Conservation (phyloP, 2,797 vertebrate genomes). For the Momotus momota region DNA sequence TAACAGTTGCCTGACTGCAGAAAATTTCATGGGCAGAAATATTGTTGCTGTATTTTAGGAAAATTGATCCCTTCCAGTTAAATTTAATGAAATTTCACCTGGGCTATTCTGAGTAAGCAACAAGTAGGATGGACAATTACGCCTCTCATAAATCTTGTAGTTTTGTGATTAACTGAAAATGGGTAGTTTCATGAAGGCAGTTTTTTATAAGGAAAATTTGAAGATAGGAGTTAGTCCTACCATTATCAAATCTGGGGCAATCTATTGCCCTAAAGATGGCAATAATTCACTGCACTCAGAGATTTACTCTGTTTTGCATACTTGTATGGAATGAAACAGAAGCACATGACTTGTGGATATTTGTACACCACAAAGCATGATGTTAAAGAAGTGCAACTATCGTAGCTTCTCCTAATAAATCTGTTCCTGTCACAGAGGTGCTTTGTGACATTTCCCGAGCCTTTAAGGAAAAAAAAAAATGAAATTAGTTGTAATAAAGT, state of each 20-base stretch:
- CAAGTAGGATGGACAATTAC: background rate
- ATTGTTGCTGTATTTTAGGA: background rate
- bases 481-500: background rate
- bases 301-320: background rate
- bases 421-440: background rate
- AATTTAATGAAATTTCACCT: background rate
- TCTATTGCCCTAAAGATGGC: background rate
- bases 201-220: background rate
- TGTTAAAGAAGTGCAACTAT: background rate
- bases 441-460: background rate
- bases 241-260: background rate
- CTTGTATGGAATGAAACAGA: background rate
- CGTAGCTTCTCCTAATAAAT: background rate
- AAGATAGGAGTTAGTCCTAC: background rate
- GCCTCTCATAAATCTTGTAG: background rate
- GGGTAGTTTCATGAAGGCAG: background rate
- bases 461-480: background rate
- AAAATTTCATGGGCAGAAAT: background rate
- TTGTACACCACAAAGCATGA: background rate
- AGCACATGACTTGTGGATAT: background rate
- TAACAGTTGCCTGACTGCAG: background rate
- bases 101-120: background rate
- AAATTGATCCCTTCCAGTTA: background rate
- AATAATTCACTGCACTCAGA: background rate
- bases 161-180: background rate